These are phyloP conservation scores for Lagodon rhomboides DNA, from an alignment of 2,797 vertebrate species.

Conservation along the genomic window DNA sequence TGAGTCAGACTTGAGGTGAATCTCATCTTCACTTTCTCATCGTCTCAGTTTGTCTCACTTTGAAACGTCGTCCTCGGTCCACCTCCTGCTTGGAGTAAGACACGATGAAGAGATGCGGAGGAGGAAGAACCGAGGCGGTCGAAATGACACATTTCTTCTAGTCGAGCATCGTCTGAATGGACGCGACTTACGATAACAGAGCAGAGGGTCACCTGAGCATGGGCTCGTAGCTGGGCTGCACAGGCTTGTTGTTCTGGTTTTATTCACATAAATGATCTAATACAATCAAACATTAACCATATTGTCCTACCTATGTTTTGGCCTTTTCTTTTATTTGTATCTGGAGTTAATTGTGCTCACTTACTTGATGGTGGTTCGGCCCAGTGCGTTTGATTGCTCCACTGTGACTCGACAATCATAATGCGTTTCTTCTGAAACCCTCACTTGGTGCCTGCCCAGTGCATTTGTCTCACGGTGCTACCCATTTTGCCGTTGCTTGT, in stretches of 20 bases:
- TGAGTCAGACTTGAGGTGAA: conserved; percentile 54
- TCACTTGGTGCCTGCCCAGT: background rate
- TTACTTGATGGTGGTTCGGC: background rate
- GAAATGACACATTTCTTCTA: background rate
- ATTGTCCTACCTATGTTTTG: background rate
- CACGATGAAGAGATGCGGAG: conserved; percentile 29
- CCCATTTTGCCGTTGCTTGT: background rate
- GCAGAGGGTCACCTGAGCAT: background rate
- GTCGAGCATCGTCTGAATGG: background rate
- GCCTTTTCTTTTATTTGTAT: background rate
- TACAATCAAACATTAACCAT: conserved; percentile 1
- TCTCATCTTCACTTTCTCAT: conserved; percentile 16
- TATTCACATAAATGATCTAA: background rate
- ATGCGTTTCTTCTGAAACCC: background rate
- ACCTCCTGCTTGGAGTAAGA: conserved; percentile 25
- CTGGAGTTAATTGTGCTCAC: background rate
- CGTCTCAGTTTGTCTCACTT: conserved; percentile 23
- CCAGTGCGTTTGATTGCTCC: background rate
- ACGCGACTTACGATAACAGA: background rate
- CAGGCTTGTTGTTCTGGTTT: background rate
- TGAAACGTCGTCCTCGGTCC: conserved; percentile 13
- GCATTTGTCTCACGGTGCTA: background rate
- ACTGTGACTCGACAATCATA: background rate
- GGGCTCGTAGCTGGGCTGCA: background rate
- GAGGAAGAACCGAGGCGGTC: conserved; percentile 24